Percentiles rank a stretch among this genome's conserved stretches.
These are phyloP conservation scores for Stegodyphus dumicola DNA, from an alignment of 1,140 invertebrate genomes.

Conservation along the genomic window DNA sequence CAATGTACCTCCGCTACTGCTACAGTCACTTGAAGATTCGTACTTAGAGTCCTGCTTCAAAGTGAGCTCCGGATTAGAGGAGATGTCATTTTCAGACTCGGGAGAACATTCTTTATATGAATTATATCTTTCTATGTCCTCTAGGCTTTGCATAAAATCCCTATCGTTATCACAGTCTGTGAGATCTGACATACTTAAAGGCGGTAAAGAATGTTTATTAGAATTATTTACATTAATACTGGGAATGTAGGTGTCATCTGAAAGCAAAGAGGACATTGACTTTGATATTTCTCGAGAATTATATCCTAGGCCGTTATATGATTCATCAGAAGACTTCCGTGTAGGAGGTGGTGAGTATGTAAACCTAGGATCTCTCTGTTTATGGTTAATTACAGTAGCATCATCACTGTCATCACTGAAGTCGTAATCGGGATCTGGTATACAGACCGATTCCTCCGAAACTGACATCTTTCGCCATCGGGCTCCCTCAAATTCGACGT, in stretches of 20 bases:
- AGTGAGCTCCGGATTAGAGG: conserved; percentile 2
- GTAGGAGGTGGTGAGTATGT: conserved; percentile 44
- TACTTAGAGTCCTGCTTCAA: conserved; percentile 43
- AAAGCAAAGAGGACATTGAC: conserved; percentile 55
- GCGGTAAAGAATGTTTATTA: not conserved
- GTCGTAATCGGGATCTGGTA: conserved; percentile 59
- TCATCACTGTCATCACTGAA: conserved; percentile 52
- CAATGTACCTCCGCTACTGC: conserved; percentile 54
- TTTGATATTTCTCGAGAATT: conserved; percentile 52
- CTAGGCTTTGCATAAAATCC: not conserved
- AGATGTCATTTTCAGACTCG: not conserved
- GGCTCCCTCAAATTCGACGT: not conserved
- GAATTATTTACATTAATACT: conserved; percentile 38
- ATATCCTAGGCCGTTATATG: conserved; percentile 22
- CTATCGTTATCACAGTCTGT: conserved; percentile 33
- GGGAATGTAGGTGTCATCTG: conserved; percentile 45
- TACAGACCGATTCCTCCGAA: conserved; percentile 44
- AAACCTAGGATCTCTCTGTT: conserved; percentile 39
- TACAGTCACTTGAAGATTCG: conserved; percentile 58
- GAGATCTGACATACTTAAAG: not conserved
- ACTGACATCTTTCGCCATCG: conserved; percentile 38
- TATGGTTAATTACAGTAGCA: conserved; percentile 18
- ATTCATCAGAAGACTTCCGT: conserved; percentile 11
- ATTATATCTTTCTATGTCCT: not conserved
- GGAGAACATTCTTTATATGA: not conserved